Conservation (phyloP, 1,140 invertebrate genomes). For the Drosophila lacteicornis region DNA sequence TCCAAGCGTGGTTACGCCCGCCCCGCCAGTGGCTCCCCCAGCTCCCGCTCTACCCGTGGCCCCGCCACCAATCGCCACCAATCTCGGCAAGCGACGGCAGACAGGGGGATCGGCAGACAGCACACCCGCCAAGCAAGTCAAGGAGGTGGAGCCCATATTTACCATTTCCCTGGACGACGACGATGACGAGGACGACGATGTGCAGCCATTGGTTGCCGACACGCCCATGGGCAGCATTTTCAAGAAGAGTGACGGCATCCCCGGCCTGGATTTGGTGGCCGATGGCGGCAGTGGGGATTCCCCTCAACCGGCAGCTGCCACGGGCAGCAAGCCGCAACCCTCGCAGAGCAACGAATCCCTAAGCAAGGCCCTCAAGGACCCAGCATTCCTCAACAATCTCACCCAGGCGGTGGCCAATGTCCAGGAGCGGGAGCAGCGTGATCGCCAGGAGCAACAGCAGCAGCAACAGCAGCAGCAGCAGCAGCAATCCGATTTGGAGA, state of each 20-base stretch:
- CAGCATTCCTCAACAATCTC: conserved; percentile 68
- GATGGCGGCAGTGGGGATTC: not conserved
- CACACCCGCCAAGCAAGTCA: conserved; percentile 45
- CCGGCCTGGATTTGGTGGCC: conserved; percentile 88
- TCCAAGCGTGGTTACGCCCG: not conserved
- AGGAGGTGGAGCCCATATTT: conserved; percentile 44
- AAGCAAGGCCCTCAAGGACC: conserved; percentile 68
- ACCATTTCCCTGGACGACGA: conserved; percentile 70
- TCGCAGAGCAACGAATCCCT: conserved; percentile 46
- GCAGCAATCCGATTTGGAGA: conserved; percentile 3
- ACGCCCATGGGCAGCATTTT: conserved; percentile 73
- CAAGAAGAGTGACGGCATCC: conserved; percentile 86
- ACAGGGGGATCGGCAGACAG: not conserved
- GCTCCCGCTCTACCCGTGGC: conserved; percentile 1
- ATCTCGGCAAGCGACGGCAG: conserved; percentile 53
- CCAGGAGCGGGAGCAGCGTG: conserved; percentile 50
- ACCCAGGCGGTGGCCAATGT: conserved; percentile 70
- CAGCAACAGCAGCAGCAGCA: conserved; percentile 2
- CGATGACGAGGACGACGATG: conserved; percentile 38
- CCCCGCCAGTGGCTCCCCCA: conserved; percentile 1
- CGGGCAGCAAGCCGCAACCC: not conserved
- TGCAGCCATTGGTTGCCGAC: not conserved
- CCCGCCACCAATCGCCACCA: not conserved
- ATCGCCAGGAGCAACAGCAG: conserved; percentile 12
- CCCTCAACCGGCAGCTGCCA: not conserved